Conservation (phyloP, 2,113 vertebrate genomes). For the Hydrolagus affinis region DNA sequence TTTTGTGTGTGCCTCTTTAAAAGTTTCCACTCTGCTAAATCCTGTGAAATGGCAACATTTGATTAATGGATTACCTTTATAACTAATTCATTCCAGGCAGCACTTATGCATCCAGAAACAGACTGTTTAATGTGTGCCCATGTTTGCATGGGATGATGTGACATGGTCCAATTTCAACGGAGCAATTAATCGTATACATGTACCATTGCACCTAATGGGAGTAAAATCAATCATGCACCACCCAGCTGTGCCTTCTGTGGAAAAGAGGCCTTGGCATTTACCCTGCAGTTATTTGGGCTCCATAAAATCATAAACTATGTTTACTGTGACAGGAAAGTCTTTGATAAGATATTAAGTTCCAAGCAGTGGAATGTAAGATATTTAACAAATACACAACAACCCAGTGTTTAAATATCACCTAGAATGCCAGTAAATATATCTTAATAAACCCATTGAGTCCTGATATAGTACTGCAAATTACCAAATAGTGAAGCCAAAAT, state of each 20-base stretch:
- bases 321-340: neutral
- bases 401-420: neutral
- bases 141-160: no score
- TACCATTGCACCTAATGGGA: neutral
- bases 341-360: neutral
- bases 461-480: neutral
- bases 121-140: no score
- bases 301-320: neutral
- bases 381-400: neutral
- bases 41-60: neutral
- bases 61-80: neutral
- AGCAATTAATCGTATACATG: no score
- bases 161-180: no score
- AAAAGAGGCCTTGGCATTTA: neutral
- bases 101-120: neutral
- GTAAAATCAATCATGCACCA: neutral
- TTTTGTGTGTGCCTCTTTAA: no score
- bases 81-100: neutral
- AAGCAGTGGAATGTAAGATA: conserved; percentile 12
- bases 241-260: neutral
- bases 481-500: neutral
- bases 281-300: neutral
- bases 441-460: neutral
- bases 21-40: no score
- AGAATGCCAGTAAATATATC: neutral